These are phyloP conservation scores for Paralichthys olivaceus DNA, from an alignment of 2,113 vertebrate genomes.

Conservation along the genomic window DNA sequence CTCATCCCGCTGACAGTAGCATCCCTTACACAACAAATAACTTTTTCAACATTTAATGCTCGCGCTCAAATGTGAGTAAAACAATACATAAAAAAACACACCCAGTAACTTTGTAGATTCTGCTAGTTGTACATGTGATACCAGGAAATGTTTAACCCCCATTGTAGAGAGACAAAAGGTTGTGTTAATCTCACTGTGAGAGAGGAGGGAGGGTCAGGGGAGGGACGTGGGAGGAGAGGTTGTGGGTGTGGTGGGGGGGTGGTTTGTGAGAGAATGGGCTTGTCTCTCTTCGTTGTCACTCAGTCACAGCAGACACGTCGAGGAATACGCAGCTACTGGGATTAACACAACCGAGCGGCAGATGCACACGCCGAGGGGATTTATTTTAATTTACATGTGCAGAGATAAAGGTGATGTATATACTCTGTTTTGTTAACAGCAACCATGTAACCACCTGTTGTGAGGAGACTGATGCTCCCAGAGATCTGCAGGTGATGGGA, in stretches of 20 bases:
- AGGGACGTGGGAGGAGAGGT: constrained; percentile 61
- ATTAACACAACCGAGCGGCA: constrained; percentile 55
- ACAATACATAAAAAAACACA: constrained; percentile 10
- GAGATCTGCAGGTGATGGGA: constrained; percentile 7
- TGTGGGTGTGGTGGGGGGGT: constrained; percentile 67
- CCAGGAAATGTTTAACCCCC: constrained; percentile 90
- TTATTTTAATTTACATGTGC: constrained; percentile 32
- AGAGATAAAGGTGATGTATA: constrained; percentile 59
- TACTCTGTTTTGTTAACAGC: constrained; percentile 10
- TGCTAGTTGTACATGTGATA: constrained; percentile 82
- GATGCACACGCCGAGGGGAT: constrained; percentile 29
- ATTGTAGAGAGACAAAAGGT: constrained; percentile 92
- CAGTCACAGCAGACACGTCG: constrained; percentile 53
- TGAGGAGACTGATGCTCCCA: neutral
- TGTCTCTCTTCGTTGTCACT: constrained; percentile 65
- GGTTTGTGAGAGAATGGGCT: constrained; percentile 57
- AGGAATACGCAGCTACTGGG: constrained; percentile 63
- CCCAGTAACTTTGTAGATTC: constrained; percentile 61
- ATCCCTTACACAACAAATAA: constrained; percentile 51
- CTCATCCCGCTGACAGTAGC: constrained; percentile 6
- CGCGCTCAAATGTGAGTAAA: constrained; percentile 15
- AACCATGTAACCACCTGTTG: neutral
- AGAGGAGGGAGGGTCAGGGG: constrained; percentile 48
- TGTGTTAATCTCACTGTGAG: constrained; percentile 88
- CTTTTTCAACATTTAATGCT: constrained; percentile 41